Evolutionary conservation across 2,113 vertebrate genomes (phyloP).

Genomic region (Raja brachyura): DNA sequence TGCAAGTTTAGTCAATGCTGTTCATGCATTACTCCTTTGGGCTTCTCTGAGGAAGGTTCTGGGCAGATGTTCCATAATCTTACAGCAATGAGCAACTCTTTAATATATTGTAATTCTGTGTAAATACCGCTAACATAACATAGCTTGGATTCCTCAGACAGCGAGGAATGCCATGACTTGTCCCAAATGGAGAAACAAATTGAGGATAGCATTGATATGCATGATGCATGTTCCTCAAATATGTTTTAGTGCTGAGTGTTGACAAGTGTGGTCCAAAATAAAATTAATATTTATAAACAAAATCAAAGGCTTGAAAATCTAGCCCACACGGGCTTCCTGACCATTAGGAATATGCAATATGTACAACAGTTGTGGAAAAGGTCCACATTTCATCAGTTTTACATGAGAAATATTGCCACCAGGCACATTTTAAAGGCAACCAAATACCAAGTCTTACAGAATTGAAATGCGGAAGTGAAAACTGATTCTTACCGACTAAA

Average conservation of each 20-base stretch:
- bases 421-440: not conserved
- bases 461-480: not conserved
- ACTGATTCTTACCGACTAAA: not conserved
- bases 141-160: not conserved
- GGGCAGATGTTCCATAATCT: not conserved
- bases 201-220: not conserved
- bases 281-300: not conserved
- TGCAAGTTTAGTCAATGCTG: not conserved
- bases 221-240: not conserved
- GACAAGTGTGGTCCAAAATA: not conserved
- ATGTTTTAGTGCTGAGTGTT: not conserved
- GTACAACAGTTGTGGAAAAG: not conserved
- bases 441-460: not conserved
- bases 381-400: not conserved
- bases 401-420: not conserved
- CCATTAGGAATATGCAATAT: not conserved
- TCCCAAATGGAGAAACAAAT: not conserved
- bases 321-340: not conserved
- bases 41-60: not conserved
- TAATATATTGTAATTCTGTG: not conserved
- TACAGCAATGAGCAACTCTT: not conserved
- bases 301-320: not conserved
- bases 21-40: not conserved
- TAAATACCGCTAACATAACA: not conserved
- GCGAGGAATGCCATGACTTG: not conserved